phyloP scores from a whole-genome alignment of 2,888 invertebrate genomes.

The Noctuana brunneofusca region DNA sequence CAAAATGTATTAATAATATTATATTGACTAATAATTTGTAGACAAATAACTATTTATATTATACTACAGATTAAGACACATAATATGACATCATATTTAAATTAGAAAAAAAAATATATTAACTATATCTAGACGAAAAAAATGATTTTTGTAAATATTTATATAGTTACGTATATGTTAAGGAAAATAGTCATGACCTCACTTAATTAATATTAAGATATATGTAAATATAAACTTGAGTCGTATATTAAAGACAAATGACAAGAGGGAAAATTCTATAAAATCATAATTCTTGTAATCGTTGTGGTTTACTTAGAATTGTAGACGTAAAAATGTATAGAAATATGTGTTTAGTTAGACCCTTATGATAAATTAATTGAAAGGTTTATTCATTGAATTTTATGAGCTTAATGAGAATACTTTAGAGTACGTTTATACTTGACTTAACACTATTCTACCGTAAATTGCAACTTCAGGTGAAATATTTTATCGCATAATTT shows the following conservation, averaged over 20 bases:
- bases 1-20: too few species aligned
- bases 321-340: not conserved
- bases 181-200: slow-evolving; percentile 32
- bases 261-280: slow-evolving; percentile 22
- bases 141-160: not conserved
- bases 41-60: not conserved
- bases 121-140: not conserved
- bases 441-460: too few species aligned
- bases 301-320: not conserved
- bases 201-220: slow-evolving; percentile 29
- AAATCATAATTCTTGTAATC: slow-evolving; percentile 16
- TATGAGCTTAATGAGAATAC: too few species aligned
- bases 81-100: not conserved
- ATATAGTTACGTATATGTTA: slow-evolving; percentile 13
- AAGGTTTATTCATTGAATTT: too few species aligned
- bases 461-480: too few species aligned
- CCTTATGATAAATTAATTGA: too few species aligned
- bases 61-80: not conserved
- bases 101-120: not conserved
- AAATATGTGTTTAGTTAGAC: too few species aligned
- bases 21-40: too few species aligned
- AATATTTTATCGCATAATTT: too few species aligned
- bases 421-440: too few species aligned
- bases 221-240: slow-evolving; percentile 34
- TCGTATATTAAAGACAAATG: slow-evolving; percentile 33